phyloP scores from a whole-genome alignment of 2,888 invertebrate genomes.

The Lamellibrachia columna region DNA sequence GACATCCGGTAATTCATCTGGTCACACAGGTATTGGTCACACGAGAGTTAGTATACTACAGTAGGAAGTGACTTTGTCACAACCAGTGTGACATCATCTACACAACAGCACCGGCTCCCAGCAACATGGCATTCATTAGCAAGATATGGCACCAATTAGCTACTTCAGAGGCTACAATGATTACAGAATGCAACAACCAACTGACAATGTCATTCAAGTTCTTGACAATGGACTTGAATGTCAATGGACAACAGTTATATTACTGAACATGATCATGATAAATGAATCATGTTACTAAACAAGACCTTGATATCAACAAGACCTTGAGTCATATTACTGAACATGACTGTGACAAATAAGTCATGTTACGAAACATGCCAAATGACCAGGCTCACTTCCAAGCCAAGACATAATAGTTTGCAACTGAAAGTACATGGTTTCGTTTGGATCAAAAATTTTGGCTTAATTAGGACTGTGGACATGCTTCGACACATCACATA shows the following conservation, averaged over 20 bases:
- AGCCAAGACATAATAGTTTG: neutral
- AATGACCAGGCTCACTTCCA: neutral
- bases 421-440: neutral
- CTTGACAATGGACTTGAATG: too few relatives aligned
- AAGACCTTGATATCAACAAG: neutral
- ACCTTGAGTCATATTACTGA: neutral
- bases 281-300: neutral
- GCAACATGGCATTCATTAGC: neutral
- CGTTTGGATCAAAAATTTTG: neutral
- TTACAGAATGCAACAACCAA: neutral
- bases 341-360: neutral
- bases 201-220: neutral
- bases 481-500: neutral
- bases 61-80: neutral
- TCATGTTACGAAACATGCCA: neutral
- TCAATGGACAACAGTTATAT: neutral
- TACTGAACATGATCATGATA: neutral
- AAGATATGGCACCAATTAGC: too few relatives aligned
- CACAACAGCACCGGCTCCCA: neutral
- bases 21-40: neutral
- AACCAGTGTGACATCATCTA: neutral
- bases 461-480: neutral
- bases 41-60: neutral
- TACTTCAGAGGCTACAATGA: neutral
- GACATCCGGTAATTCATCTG: neutral